These are phyloP conservation scores for Aethes cnicana DNA, from an alignment of 2,888 invertebrate species.

Conservation along the genomic window DNA sequence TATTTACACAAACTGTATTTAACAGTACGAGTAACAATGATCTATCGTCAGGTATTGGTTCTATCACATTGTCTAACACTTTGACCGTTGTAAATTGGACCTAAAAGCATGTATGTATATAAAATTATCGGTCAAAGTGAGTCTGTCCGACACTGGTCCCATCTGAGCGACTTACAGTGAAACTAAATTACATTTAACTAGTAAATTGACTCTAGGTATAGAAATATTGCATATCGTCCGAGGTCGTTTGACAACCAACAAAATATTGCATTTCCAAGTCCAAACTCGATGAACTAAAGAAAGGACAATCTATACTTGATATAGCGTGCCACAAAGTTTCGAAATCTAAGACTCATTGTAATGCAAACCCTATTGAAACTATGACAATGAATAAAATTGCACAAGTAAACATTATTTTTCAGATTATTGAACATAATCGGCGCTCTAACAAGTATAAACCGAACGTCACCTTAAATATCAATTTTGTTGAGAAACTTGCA, in stretches of 20 bases:
- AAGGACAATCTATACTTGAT: conserved; percentile 2
- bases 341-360: too few relatives aligned
- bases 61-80: conserved; percentile 73
- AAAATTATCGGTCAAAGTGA: conserved; percentile 20
- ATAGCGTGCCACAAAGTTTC: too few relatives aligned
- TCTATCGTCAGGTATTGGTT: conserved; percentile 80
- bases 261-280: conserved; percentile 16
- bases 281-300: background rate
- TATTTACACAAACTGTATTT: conserved; percentile 79
- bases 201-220: conserved; percentile 27
- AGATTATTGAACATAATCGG: too few relatives aligned
- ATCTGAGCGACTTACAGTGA: conserved; percentile 31
- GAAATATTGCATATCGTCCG: conserved; percentile 25
- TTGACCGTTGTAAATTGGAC: conserved; percentile 34
- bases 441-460: too few relatives aligned
- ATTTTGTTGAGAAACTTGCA: too few relatives aligned
- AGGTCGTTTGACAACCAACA: conserved; percentile 63
- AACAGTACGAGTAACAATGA: conserved; percentile 75
- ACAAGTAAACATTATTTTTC: too few relatives aligned
- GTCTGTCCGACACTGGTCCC: conserved; percentile 26
- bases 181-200: conserved; percentile 28
- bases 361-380: too few relatives aligned
- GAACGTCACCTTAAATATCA: too few relatives aligned
- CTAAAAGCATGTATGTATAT: conserved; percentile 17
- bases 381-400: too few relatives aligned